Conservation (phyloP, 1,140 invertebrate species). For the Ladona fulva region DNA sequence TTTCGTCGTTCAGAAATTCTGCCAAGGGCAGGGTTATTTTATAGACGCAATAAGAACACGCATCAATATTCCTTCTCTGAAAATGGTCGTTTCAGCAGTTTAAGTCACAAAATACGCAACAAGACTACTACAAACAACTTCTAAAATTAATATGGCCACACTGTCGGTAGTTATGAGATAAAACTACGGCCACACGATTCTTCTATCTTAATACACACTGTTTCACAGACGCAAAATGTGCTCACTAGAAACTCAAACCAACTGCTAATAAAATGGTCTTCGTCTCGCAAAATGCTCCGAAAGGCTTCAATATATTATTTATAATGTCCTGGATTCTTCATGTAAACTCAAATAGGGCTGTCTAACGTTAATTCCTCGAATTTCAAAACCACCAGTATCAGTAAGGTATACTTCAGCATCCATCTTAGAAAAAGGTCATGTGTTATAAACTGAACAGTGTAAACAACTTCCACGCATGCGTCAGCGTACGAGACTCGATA, state of each 20-base stretch:
- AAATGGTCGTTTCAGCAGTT: neutral
- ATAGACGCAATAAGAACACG: constrained; percentile 5
- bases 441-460: constrained; percentile 7
- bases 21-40: constrained; percentile 3
- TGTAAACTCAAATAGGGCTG: neutral
- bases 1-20: neutral
- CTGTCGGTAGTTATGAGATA: neutral
- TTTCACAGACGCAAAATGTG: constrained; percentile 9
- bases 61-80: neutral
- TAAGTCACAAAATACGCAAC: neutral
- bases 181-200: neutral
- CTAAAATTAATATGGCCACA: neutral
- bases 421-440: constrained; percentile 9
- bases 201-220: neutral
- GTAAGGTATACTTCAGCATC: neutral
- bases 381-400: neutral
- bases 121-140: neutral
- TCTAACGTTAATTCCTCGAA: neutral
- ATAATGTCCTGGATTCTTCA: neutral
- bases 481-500: constrained; percentile 7
- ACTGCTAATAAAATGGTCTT: neutral
- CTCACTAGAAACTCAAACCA: neutral
- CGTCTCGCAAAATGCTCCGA: neutral
- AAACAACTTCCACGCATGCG: constrained; percentile 3
- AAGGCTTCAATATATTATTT: neutral